phyloP scores from a whole-genome alignment of 2,113 vertebrate species.

The Bagarius yarrelli region DNA sequence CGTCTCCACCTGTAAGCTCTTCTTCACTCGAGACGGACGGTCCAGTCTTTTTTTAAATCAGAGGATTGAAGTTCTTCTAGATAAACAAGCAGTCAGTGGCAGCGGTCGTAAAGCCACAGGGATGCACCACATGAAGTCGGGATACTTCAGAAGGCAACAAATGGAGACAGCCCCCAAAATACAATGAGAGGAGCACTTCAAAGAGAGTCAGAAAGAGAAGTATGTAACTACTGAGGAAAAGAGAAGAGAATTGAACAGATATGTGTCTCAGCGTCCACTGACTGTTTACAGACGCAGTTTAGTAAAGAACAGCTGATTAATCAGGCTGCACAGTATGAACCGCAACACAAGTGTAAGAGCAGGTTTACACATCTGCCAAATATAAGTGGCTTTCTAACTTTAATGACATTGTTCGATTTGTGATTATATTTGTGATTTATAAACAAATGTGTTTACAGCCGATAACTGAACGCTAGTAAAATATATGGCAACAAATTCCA shows the following conservation, averaged over 20 bases:
- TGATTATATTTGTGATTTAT: neutral
- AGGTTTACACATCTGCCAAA: neutral
- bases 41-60: conserved; percentile 4
- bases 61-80: conserved; percentile 8
- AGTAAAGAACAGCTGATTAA: conserved; percentile 9
- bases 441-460: neutral
- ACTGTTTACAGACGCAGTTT: neutral
- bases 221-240: conserved; percentile 14
- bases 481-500: too few species aligned
- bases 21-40: neutral
- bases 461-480: too few species aligned
- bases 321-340: conserved; percentile 1
- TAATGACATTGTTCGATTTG: neutral
- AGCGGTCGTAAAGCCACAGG: conserved; percentile 65
- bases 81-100: conserved; percentile 44
- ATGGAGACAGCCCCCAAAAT: conserved; percentile 66
- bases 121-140: conserved; percentile 61
- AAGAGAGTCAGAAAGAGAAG: conserved; percentile 57
- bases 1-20: neutral
- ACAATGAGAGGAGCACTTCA: conserved; percentile 69
- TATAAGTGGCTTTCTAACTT: neutral
- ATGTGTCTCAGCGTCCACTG: conserved; percentile 11
- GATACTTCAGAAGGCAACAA: conserved; percentile 72
- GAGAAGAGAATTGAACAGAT: conserved; percentile 24
- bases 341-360: neutral